These are phyloP conservation scores for Leontocebus nigricollis DNA, from an alignment of 2,797 vertebrate genomes.

Conservation along the genomic window DNA sequence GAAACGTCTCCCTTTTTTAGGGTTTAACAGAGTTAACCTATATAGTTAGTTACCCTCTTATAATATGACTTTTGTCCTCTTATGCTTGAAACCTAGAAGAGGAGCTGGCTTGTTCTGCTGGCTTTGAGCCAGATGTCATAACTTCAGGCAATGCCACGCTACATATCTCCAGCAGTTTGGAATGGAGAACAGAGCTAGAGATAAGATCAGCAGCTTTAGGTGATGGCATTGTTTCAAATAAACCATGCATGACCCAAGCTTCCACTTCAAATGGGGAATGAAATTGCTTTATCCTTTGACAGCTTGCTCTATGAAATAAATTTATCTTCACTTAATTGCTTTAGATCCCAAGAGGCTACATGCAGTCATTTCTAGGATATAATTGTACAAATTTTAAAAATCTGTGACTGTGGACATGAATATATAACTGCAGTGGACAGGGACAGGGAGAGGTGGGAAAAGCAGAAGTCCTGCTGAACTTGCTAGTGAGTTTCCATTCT, in stretches of 20 bases:
- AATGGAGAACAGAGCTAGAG: constrained; percentile 84
- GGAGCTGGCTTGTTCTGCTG: constrained; percentile 84
- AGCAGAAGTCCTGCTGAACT: constrained; percentile 43
- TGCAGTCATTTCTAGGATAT: constrained; percentile 87
- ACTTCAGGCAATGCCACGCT: constrained; percentile 89
- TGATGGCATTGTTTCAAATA: constrained; percentile 91
- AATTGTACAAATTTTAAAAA: constrained; percentile 88
- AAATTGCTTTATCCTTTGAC: constrained; percentile 91
- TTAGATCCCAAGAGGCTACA: constrained; percentile 86
- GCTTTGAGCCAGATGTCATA: constrained; percentile 87
- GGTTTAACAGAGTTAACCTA: constrained; percentile 77
- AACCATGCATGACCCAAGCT: constrained; percentile 91
- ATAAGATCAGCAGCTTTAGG: constrained; percentile 91
- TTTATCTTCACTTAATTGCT: constrained; percentile 90
- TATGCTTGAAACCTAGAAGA: constrained; percentile 77
- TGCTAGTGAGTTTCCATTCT: constrained; percentile 57
- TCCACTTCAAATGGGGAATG: constrained; percentile 89
- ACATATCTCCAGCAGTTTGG: constrained; percentile 88
- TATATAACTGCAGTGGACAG: constrained; percentile 73
- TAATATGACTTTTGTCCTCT: constrained; percentile 81
- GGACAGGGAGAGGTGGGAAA: constrained; percentile 52
- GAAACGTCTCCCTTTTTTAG: constrained; percentile 66
- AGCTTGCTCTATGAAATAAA: constrained; percentile 88
- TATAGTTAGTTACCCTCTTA: constrained; percentile 79
- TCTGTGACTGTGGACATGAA: constrained; percentile 80